Percentiles rank a stretch among this genome's conserved stretches.
Evolutionary conservation across 2,888 invertebrate genomes (phyloP).

Genomic region (Labia minor): DNA sequence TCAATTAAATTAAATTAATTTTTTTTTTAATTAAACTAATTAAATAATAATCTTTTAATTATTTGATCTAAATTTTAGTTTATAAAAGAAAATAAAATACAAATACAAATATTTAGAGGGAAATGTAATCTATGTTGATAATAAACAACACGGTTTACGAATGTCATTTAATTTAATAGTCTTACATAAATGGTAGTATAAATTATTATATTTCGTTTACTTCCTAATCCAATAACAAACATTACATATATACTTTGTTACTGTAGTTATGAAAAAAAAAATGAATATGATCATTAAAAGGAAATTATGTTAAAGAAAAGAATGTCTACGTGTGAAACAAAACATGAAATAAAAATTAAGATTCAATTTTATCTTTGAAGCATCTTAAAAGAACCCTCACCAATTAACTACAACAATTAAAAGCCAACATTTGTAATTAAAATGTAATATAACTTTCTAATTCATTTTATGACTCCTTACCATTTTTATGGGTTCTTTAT

Average conservation of each 20-base stretch:
- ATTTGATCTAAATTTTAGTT: too few species aligned
- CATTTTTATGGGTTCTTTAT: too few species aligned
- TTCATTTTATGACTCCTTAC: too few species aligned
- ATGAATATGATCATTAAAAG: not conserved
- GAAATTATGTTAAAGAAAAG: not conserved
- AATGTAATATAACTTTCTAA: not conserved
- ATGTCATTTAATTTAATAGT: too few species aligned
- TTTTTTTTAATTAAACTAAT: too few species aligned
- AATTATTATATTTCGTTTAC: not conserved
- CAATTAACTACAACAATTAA: slow-evolving; percentile 13
- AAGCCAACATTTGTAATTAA: slow-evolving; percentile 7
- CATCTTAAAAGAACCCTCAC: not conserved
- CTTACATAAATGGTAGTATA: too few species aligned
- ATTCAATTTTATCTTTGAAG: not conserved
- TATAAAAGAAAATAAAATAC: too few species aligned
- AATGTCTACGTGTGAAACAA: not conserved
- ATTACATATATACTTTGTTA: not conserved
- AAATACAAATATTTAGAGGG: too few species aligned
- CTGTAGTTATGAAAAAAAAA: not conserved
- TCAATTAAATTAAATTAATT: too few species aligned
- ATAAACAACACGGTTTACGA: too few species aligned
- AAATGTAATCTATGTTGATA: too few species aligned
- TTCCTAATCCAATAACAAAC: not conserved
- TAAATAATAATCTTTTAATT: too few species aligned
- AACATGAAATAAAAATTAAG: not conserved